Evolutionary conservation across 2,113 vertebrate genomes (phyloP).

Genomic region (Gavia stellata): DNA sequence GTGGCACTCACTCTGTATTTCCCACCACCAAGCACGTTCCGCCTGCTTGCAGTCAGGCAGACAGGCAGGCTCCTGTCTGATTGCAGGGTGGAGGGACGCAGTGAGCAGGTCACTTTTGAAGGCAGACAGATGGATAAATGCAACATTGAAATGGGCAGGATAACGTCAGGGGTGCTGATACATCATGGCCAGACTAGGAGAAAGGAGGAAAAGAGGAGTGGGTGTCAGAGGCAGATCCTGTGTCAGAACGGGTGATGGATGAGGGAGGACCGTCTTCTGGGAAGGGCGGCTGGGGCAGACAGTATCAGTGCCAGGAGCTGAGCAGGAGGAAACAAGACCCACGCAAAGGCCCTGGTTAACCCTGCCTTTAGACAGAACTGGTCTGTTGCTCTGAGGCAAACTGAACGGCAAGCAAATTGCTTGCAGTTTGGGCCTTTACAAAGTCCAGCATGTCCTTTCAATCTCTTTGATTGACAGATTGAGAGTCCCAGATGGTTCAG

Average conservation of each 20-base stretch:
- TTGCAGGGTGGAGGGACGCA: not conserved
- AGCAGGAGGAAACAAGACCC: constrained; percentile 40
- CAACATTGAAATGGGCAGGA: not conserved
- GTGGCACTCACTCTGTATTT: fast-evolving
- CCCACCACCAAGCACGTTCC: not conserved
- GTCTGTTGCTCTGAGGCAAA: not conserved
- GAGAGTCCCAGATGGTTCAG: not conserved
- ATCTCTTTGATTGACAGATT: not conserved
- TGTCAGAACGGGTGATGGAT: not conserved
- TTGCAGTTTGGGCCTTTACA: not conserved
- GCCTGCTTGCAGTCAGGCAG: not conserved
- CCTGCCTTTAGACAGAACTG: not conserved
- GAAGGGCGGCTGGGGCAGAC: not conserved
- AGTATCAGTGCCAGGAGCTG: constrained; percentile 17
- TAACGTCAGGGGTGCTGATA: constrained; percentile 1
- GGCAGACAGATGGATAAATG: not conserved
- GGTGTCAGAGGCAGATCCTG: not conserved
- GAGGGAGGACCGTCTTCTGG: not conserved
- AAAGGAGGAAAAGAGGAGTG: not conserved
- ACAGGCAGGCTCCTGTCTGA: not conserved
- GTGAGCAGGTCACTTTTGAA: not conserved
- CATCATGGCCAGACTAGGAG: not conserved
- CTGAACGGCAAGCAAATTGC: not conserved
- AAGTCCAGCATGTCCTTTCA: not conserved
- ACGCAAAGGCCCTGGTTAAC: not conserved